phyloP scores from a whole-genome alignment of 64 coral and sea anemone species.

The Montipora foliosa region DNA sequence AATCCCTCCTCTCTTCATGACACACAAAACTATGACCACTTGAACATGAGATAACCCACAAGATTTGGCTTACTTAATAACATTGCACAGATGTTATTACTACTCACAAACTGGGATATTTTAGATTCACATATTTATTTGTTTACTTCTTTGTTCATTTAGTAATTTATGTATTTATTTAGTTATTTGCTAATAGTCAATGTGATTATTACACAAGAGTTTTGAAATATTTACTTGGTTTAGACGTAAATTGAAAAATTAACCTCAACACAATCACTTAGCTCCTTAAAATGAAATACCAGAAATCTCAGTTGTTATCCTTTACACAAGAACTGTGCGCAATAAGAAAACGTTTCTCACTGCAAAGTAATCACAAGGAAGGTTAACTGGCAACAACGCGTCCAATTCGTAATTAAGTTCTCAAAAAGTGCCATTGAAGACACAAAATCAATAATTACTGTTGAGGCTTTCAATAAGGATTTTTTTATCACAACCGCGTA shows the following conservation, averaged over 20 bases:
- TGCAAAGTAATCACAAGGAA: neutral
- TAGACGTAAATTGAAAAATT: constrained; percentile 12
- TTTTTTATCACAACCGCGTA: constrained; percentile 13
- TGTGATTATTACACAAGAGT: neutral
- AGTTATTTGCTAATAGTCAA: neutral
- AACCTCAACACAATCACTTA: constrained; percentile 20
- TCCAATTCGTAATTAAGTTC: constrained; percentile 3
- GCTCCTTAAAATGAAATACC: neutral
- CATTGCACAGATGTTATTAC: neutral
- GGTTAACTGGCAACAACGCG: neutral
- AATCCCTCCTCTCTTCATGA: neutral
- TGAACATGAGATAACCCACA: constrained; percentile 15
- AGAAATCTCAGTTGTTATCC: constrained; percentile 15
- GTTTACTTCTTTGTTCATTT: neutral
- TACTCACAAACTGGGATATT: no score
- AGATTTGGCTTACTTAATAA: constrained; percentile 20
- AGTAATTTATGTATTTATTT: constrained; percentile 33
- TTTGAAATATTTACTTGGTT: constrained; percentile 1
- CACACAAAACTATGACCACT: constrained; percentile 2
- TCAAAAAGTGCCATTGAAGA: neutral
- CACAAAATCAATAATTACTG: neutral
- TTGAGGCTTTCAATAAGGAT: neutral
- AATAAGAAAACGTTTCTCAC: neutral
- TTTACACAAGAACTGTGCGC: constrained; percentile 16
- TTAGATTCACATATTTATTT: constrained; percentile 22